Evolutionary conservation across 2,113 vertebrate genomes (phyloP), one percentile per base, ranked within the genome.

Genomic region (Serinus canaria): DNA sequence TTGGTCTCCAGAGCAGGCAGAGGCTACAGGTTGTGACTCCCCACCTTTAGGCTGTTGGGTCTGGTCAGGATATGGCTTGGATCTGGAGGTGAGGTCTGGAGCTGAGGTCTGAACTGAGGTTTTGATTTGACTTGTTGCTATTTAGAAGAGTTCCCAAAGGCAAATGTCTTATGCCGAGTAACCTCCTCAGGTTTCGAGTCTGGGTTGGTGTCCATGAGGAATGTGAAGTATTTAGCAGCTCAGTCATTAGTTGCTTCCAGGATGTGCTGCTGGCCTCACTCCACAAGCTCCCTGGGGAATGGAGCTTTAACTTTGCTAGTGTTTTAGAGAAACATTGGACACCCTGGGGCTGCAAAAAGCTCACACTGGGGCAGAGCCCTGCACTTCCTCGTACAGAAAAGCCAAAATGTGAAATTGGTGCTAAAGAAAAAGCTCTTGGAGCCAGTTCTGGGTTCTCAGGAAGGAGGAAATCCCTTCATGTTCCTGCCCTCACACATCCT

Each of bases 141-240:
- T 44, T 75, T 52, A 64, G 68, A 67, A 35, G 30, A 68, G 37
- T 23, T 91, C 74, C 62, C 44, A 0, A 3, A 39, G 76, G 64
- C 84, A 90, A 87, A 83, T 28, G 27, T 85, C 58, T 74, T 75
- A n/a, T 1, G 10, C 44, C 35, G 17, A 90, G 24, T 47, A 89
- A 80, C 50, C 59, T 85, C 39, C 0, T 74, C 75, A 83, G 64
- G 60, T 87, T 76, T 89, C 1, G 2, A 88, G 63, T 24, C 47
- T 72, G 60, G 35, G 52, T 27, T 83, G 68, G 76, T 81, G 68
- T 91, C 56, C 2, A 1, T 22, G 64, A 90, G 60, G 92, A 92
- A 94, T 90, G 50, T 88, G 75, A 83, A 91, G 70, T 55, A 93
- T 95, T 94, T 55, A 95, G 85, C 82, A 83, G 75, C n/a, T 55